phyloP scores from a whole-genome alignment of 2,797 vertebrate species.

The Knipowitschia caucasica region DNA sequence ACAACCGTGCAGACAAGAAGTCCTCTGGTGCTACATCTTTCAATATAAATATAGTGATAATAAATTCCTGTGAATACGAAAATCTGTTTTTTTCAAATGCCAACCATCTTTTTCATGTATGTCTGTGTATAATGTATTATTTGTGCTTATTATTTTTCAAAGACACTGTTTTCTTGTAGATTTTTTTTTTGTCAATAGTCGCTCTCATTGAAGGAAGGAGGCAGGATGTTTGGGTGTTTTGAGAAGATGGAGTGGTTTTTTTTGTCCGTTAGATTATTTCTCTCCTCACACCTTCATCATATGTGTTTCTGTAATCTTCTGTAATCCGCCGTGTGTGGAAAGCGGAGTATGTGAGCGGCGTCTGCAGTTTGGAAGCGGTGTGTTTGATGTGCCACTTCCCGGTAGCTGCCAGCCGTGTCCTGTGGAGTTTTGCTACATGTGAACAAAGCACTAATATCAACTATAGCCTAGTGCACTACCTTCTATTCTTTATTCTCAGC shows the following conservation, averaged over 20 bases:
- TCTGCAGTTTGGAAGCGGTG: conserved; percentile 59
- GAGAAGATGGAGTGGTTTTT: conserved; percentile 25
- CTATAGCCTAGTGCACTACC: conserved; percentile 69
- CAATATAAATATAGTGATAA: conserved; percentile 53
- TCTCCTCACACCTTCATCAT: conserved; percentile 39
- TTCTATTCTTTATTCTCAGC: conserved; percentile 54
- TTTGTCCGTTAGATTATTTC: not conserved
- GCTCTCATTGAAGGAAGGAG: conserved; percentile 34
- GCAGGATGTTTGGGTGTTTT: conserved; percentile 39
- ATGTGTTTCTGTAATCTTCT: conserved; percentile 67
- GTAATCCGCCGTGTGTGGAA: conserved; percentile 50
- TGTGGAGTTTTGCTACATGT: conserved; percentile 76
- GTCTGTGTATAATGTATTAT: conserved; percentile 30
- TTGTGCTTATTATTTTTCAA: conserved; percentile 57
- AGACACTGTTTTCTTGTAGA: conserved; percentile 15
- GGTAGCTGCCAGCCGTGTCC: conserved; percentile 66
- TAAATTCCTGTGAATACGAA: conserved; percentile 11
- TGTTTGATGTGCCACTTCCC: conserved; percentile 69
- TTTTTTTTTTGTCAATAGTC: conserved; percentile 21
- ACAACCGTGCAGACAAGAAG: conserved; percentile 24
- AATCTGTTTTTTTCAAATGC: conserved; percentile 2
- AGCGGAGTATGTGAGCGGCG: conserved; percentile 60
- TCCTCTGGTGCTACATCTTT: conserved; percentile 10
- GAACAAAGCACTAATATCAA: conserved; percentile 67
- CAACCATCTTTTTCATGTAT: not conserved